A percentile compares a stretch with the other conserved stretches of the same genome.
Evolutionary conservation across 2,113 vertebrate species (phyloP).

Genomic region (Callipepla californica): DNA sequence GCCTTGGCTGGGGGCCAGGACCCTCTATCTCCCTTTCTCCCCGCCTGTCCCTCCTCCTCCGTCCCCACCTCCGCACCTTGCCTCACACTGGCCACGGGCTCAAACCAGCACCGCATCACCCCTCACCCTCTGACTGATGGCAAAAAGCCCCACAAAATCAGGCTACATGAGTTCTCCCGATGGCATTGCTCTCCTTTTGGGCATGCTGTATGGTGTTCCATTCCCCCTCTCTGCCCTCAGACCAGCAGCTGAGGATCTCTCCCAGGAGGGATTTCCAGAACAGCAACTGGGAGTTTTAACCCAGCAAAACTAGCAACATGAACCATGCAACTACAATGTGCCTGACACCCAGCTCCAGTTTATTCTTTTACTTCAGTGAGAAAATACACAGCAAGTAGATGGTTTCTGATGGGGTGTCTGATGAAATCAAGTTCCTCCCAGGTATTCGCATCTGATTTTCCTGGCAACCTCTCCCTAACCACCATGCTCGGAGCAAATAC

Average conservation of each 20-base stretch:
- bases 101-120: neutral
- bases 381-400: neutral
- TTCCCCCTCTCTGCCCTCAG: neutral
- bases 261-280: slow-evolving; percentile 50
- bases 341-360: neutral
- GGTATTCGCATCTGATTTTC: slow-evolving; percentile 17
- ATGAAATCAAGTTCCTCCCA: slow-evolving; percentile 6
- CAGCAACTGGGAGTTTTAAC: slow-evolving; percentile 42
- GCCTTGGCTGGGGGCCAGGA: slow-evolving; percentile 70
- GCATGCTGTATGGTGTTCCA: neutral
- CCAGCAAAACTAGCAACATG: neutral
- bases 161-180: neutral
- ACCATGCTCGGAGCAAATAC: neutral
- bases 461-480: slow-evolving; percentile 16
- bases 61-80: neutral
- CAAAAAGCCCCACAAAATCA: neutral
- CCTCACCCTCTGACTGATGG: neutral
- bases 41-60: neutral
- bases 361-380: slow-evolving; percentile 25
- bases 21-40: slow-evolving; percentile 54
- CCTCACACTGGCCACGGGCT: neutral
- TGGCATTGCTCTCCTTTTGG: neutral
- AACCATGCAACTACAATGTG: neutral
- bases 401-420: neutral
- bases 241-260: neutral